Conservation (phyloP, 2,797 vertebrate species). For the Salarias fasciatus region DNA sequence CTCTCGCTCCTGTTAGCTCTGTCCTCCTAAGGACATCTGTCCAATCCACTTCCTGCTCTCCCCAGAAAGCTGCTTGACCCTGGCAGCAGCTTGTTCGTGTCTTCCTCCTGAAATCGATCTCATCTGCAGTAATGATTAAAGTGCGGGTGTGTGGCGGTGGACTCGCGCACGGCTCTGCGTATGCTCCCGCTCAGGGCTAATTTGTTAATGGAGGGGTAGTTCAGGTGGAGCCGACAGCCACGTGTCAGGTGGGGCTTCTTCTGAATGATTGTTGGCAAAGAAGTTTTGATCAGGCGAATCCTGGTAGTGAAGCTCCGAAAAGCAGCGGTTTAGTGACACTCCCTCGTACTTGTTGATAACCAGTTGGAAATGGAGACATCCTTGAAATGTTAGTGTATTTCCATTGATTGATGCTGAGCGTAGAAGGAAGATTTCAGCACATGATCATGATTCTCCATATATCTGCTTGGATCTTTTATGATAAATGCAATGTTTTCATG, state of each 20-base stretch:
- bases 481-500: too few relatives aligned
- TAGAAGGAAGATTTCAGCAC: too few relatives aligned
- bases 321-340: neutral
- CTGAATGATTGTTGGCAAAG: neutral
- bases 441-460: too few relatives aligned
- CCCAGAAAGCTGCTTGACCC: conserved; percentile 38
- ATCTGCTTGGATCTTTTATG: too few relatives aligned
- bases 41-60: conserved; percentile 30
- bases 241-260: too few relatives aligned
- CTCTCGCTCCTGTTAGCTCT: conserved; percentile 16
- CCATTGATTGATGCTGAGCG: too few relatives aligned
- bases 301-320: too few relatives aligned
- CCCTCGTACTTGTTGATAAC: neutral
- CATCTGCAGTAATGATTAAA: conserved; percentile 38
- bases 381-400: too few relatives aligned
- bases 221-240: too few relatives aligned
- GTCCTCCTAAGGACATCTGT: conserved; percentile 29
- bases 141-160: conserved; percentile 8
- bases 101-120: conserved; percentile 27
- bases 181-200: conserved; percentile 5
- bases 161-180: neutral
- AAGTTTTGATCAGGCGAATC: too few relatives aligned
- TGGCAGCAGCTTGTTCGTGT: conserved; percentile 12
- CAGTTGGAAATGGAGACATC: too few relatives aligned
- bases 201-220: conserved; percentile 2